Conservation (phyloP, 1,140 invertebrate genomes). For the Leptopilina boulardi region DNA sequence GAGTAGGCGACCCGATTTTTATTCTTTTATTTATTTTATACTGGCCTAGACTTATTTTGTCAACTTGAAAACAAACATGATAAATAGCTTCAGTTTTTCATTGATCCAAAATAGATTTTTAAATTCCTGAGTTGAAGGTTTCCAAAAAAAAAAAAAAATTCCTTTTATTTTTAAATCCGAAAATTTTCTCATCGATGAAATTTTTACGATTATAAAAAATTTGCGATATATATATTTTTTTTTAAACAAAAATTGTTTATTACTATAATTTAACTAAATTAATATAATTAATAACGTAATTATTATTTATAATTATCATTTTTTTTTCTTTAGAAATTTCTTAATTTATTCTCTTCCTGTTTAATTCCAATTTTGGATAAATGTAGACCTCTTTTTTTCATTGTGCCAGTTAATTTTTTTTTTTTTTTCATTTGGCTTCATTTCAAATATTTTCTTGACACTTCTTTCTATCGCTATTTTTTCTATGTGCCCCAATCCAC, state of each 20-base stretch:
- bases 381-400: conserved; percentile 15
- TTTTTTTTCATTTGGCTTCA: neutral
- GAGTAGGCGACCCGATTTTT: conserved; percentile 29
- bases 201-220: too few species aligned
- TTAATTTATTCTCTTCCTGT: too few species aligned
- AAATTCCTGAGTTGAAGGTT: too few species aligned
- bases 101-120: neutral
- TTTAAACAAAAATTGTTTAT: too few species aligned
- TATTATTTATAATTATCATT: too few species aligned
- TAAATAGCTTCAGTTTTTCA: neutral
- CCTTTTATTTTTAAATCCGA: too few species aligned
- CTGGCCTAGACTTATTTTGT: conserved; percentile 21
- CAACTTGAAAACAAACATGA: conserved; percentile 18
- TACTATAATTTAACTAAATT: too few species aligned
- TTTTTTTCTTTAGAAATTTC: neutral
- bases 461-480: conserved; percentile 21
- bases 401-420: conserved; percentile 9
- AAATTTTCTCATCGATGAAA: too few species aligned
- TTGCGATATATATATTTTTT: too few species aligned
- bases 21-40: conserved; percentile 22
- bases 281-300: too few species aligned
- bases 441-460: conserved; percentile 29
- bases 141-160: too few species aligned
- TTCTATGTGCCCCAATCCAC: conserved; percentile 4
- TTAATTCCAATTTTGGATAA: conserved; percentile 14